Percentiles rank a stretch among this genome's conserved stretches.
These are phyloP conservation scores for Muntiacus reevesi DNA, from an alignment of 2,113 vertebrate genomes.

Conservation along the genomic window DNA sequence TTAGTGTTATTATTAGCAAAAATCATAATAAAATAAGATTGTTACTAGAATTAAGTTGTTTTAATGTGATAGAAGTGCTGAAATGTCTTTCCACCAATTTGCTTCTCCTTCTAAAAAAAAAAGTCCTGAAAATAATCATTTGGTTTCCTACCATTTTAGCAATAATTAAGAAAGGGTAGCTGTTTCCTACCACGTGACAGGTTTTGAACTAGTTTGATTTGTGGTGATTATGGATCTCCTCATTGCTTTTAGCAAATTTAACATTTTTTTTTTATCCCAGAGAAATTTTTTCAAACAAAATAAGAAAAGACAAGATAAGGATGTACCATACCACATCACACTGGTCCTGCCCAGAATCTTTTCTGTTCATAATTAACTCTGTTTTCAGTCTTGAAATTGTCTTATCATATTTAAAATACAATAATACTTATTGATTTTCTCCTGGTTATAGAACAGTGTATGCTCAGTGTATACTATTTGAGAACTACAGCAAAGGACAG, in stretches of 20 bases:
- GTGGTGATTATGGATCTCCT: not conserved
- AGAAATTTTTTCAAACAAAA: not conserved
- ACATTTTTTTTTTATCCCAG: not conserved
- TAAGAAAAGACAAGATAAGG: not conserved
- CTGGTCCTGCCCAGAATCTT: not conserved
- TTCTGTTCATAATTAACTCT: not conserved
- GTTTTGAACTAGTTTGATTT: not conserved
- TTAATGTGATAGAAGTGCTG: not conserved
- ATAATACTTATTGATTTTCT: not conserved
- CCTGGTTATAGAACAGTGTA: not conserved
- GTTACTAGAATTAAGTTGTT: not conserved
- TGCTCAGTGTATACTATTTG: not conserved
- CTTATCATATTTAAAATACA: not conserved
- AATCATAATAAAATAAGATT: not conserved
- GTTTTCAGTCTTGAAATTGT: not conserved
- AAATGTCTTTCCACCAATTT: not conserved
- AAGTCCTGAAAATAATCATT: not conserved
- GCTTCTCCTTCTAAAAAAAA: not conserved
- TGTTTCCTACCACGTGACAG: not conserved
- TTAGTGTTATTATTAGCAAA: not conserved
- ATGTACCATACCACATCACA: rapidly evolving
- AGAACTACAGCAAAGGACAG: not conserved
- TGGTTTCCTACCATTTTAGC: not conserved
- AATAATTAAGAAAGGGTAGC: not conserved
- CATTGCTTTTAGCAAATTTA: not conserved